These are phyloP conservation scores for Halocynthia roretzi DNA, from an alignment of 23 tunicate species.

Conservation along the genomic window DNA sequence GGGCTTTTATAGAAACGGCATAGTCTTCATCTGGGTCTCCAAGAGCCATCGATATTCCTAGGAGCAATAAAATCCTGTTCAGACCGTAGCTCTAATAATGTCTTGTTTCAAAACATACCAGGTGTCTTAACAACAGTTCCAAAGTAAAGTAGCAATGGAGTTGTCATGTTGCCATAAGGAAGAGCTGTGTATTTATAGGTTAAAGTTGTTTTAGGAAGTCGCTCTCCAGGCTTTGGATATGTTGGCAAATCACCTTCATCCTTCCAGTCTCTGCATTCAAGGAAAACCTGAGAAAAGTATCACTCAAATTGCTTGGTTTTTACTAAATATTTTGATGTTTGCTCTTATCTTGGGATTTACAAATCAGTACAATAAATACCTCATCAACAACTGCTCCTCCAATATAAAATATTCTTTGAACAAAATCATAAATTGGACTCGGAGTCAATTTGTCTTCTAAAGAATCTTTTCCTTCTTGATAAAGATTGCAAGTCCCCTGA, in stretches of 20 bases:
- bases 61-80: not conserved
- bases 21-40: constrained; percentile 66
- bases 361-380: constrained; percentile 14
- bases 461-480: constrained; percentile 47
- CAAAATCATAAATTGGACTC: constrained; percentile 11
- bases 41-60: constrained; percentile 87
- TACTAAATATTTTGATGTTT: too few relatives aligned
- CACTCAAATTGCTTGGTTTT: not conserved
- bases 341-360: not conserved
- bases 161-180: constrained; percentile 46
- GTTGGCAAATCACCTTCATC: constrained; percentile 80
- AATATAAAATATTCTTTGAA: constrained; percentile 66
- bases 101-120: constrained; percentile 24
- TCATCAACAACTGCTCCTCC: constrained; percentile 94
- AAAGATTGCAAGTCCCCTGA: constrained; percentile 51
- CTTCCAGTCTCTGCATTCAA: constrained; percentile 86
- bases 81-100: not conserved
- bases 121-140: constrained; percentile 86
- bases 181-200: constrained; percentile 84
- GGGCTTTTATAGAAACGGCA: constrained; percentile 63
- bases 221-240: constrained; percentile 45
- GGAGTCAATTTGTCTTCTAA: constrained; percentile 6
- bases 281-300: constrained; percentile 36
- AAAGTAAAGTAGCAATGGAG: constrained; percentile 71
- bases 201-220: constrained; percentile 50